Evolutionary conservation across 2,113 vertebrate species (phyloP).

Genomic region (Salvelinus fontinalis): DNA sequence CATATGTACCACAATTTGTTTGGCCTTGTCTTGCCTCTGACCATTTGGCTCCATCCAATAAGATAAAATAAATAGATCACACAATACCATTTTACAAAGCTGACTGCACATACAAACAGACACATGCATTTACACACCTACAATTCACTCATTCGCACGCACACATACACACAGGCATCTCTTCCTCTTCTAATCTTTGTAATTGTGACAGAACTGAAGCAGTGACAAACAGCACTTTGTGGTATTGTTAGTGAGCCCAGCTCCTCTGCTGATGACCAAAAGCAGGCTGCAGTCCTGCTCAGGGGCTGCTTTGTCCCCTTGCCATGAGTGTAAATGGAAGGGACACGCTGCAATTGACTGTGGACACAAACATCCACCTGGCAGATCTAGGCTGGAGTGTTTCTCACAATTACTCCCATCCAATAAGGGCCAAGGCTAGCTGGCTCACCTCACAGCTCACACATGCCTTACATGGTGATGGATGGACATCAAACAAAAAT

Average conservation of each 20-base stretch:
- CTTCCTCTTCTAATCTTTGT: slow-evolving; percentile 9
- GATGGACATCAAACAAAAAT: no score
- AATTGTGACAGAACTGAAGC: slow-evolving; percentile 19
- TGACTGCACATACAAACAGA: not conserved
- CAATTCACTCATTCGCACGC: not conserved
- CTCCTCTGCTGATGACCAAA: not conserved
- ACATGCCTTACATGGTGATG: no score
- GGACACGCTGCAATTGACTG: not conserved
- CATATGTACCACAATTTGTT: no score
- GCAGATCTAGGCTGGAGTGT: not conserved
- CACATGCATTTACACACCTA: no score
- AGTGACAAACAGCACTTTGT: slow-evolving; percentile 30
- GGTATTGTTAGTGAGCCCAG: not conserved
- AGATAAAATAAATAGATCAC: not conserved
- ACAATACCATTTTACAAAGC: not conserved
- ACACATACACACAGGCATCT: not conserved
- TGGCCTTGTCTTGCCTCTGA: not conserved
- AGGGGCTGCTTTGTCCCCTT: not conserved
- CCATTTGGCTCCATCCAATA: not conserved
- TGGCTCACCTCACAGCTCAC: no score
- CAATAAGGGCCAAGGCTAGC: no score
- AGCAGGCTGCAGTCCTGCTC: no score
- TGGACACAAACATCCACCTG: not conserved
- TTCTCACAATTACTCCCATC: no score
- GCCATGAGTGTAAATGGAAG: not conserved